Evolutionary conservation across 1,140 invertebrate species (phyloP).

Genomic region (Drosophila ogumai): DNA sequence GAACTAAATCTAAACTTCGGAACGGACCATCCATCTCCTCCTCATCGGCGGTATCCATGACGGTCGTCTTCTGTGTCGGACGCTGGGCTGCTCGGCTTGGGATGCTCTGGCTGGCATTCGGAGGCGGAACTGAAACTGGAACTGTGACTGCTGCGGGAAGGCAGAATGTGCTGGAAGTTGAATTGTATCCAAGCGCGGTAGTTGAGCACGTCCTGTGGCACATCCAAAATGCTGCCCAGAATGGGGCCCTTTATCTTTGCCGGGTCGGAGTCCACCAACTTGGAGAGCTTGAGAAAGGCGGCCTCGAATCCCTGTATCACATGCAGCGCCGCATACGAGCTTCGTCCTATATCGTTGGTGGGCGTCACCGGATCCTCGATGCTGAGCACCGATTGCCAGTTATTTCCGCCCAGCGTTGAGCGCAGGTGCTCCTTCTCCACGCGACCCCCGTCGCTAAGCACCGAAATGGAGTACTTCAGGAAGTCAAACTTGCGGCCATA

Average conservation of each 20-base stretch:
- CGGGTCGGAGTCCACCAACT: conserved; percentile 58
- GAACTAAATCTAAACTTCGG: conserved; percentile 11
- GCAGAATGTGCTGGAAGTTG: conserved; percentile 46
- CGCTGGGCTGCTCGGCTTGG: not conserved
- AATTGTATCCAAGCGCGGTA: conserved; percentile 61
- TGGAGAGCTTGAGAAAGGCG: conserved; percentile 61
- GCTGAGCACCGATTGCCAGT: conserved; percentile 56
- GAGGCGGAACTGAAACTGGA: conserved; percentile 6
- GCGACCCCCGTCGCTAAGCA: conserved; percentile 28
- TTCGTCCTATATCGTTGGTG: conserved; percentile 64
- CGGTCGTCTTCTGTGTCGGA: not conserved
- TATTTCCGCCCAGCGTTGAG: conserved; percentile 12
- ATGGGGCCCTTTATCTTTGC: conserved; percentile 45
- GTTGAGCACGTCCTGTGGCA: conserved; percentile 36
- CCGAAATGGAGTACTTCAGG: conserved; percentile 53
- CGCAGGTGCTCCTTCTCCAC: conserved; percentile 52
- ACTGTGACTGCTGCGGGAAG: not conserved
- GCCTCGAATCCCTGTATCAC: conserved; percentile 56
- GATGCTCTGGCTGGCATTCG: conserved; percentile 2
- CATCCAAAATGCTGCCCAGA: conserved; percentile 43
- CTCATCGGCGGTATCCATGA: conserved; percentile 12
- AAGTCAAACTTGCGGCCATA: conserved; percentile 70
- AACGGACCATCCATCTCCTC: not conserved
- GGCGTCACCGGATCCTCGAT: conserved; percentile 69
- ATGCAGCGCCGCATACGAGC: conserved; percentile 52